A percentile compares a stretch with the other conserved stretches of the same genome.
These are phyloP conservation scores for Ceratosolen solmsi DNA, from an alignment of 1,140 invertebrate genomes.

Conservation along the genomic window DNA sequence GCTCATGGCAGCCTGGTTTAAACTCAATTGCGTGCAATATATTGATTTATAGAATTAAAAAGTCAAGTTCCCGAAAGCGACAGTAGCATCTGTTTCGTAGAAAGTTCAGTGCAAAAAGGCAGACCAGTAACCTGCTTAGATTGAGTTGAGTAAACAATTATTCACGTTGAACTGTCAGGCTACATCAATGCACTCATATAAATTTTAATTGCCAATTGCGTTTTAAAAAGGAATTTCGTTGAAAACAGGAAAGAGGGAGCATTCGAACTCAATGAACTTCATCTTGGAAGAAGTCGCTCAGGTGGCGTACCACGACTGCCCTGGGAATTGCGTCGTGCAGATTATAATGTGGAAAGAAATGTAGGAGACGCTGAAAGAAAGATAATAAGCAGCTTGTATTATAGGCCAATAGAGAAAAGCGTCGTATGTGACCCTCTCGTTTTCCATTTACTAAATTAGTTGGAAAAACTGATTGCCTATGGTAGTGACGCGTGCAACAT, in stretches of 20 bases:
- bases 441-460: constrained; percentile 29
- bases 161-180: neutral
- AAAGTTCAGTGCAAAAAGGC: neutral
- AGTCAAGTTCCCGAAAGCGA: neutral
- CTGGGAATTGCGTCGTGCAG: too few species aligned
- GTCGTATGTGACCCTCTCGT: neutral
- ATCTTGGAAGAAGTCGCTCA: neutral
- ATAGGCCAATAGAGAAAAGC: neutral
- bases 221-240: neutral
- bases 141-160: neutral
- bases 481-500: neutral
- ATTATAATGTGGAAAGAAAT: neutral
- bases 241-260: neutral
- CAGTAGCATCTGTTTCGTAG: neutral
- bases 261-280: too few species aligned
- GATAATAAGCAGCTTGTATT: neutral
- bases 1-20: neutral
- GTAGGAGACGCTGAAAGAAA: neutral
- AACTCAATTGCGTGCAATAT: constrained; percentile 25
- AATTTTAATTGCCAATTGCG: neutral
- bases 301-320: neutral
- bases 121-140: neutral
- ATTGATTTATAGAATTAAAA: constrained; percentile 17
- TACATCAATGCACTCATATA: neutral
- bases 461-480: neutral